Evolutionary conservation across 2,888 invertebrate species (phyloP).

Genomic region (Oscheius sp.): DNA sequence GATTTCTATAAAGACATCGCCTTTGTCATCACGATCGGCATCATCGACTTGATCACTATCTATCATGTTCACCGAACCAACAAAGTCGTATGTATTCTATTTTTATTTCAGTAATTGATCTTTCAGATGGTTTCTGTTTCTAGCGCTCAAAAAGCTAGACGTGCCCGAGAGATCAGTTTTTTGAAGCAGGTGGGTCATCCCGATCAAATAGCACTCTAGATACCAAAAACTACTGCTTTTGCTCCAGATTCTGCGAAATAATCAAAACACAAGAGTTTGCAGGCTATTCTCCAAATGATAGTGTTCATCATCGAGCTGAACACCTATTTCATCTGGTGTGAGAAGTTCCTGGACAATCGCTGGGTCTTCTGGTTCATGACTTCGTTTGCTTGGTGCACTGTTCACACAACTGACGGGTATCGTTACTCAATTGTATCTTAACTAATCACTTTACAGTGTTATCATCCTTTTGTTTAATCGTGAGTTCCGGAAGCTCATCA

Average conservation of each 20-base stretch:
- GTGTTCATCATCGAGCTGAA: neutral
- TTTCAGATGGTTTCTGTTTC: constrained; percentile 1
- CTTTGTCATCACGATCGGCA: constrained; percentile 30
- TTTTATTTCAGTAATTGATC: neutral
- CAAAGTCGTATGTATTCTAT: neutral
- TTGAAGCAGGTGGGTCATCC: constrained; percentile 22
- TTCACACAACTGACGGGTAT: neutral
- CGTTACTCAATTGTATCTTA: too few species aligned
- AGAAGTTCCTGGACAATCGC: neutral
- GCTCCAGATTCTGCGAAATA: too few species aligned
- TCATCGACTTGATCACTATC: constrained; percentile 38
- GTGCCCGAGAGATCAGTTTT: constrained; percentile 23
- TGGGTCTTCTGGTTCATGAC: constrained; percentile 3
- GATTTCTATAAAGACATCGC: constrained; percentile 41
- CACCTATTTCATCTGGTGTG: neutral
- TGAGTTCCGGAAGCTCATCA: constrained; percentile 31
- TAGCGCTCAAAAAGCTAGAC: neutral
- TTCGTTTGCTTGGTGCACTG: neutral
- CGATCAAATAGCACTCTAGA: too few species aligned
- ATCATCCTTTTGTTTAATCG: constrained; percentile 32
- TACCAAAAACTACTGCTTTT: too few species aligned
- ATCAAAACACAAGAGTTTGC: neutral
- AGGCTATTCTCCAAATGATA: neutral
- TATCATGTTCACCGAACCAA: constrained; percentile 35
- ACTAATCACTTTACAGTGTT: constrained; percentile 1